Evolutionary conservation across 2,797 vertebrate species (phyloP).

Genomic region (Channa striata): DNA sequence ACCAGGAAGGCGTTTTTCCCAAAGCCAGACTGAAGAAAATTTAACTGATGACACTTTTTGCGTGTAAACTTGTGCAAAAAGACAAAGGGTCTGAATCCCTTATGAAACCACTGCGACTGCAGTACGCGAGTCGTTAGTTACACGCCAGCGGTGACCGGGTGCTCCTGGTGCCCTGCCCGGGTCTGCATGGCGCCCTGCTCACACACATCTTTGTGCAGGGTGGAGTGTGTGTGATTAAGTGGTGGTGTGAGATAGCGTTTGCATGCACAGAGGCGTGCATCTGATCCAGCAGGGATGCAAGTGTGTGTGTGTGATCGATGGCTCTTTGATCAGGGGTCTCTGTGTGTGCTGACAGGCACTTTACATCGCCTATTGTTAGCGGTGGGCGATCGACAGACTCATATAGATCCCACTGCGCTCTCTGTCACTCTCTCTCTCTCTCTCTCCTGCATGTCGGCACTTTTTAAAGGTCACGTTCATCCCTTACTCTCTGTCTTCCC

Average conservation of each 20-base stretch:
- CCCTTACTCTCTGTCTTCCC: conserved; percentile 19
- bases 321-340: conserved; percentile 86
- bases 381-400: conserved; percentile 87
- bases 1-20: no score
- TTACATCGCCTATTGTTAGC: conserved; percentile 87
- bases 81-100: no score
- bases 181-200: neutral
- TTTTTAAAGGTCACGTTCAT: conserved; percentile 89
- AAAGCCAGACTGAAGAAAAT: no score
- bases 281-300: conserved; percentile 41
- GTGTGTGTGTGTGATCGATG: conserved; percentile 81
- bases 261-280: conserved; percentile 39
- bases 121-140: neutral
- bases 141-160: neutral
- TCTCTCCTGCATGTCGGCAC: conserved; percentile 84
- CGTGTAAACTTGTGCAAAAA: no score
- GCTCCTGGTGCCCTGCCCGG: neutral
- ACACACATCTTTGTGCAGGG: neutral
- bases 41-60: no score
- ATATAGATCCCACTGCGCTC: conserved; percentile 86
- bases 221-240: conserved; percentile 32
- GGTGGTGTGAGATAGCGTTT: conserved; percentile 34
- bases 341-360: conserved; percentile 87
- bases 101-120: no score
- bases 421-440: conserved; percentile 56